Evolutionary conservation across 1,140 invertebrate species (phyloP).

Genomic region (Pomacea maculata): DNA sequence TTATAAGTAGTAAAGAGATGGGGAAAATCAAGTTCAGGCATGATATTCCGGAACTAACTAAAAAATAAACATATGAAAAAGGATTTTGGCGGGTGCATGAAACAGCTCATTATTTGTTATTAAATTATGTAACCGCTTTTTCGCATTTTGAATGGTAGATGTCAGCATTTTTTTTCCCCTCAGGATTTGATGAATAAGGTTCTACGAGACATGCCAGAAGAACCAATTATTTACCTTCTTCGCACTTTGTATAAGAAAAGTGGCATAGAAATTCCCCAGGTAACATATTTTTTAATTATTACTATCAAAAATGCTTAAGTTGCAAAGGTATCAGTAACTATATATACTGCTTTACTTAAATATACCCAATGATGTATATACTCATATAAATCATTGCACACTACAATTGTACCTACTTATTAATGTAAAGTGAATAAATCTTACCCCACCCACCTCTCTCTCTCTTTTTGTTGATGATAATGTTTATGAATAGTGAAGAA

Average conservation of each 20-base stretch:
- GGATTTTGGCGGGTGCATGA: background rate
- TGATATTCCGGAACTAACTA: background rate
- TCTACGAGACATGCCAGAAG: constrained; percentile 59
- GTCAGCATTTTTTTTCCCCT: constrained; percentile 22
- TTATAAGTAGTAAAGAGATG: background rate
- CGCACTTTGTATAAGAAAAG: constrained; percentile 55
- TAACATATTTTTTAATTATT: constrained; percentile 22
- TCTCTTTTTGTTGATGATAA: too few relatives aligned
- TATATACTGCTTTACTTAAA: background rate
- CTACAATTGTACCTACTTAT: too few relatives aligned
- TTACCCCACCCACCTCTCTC: too few relatives aligned
- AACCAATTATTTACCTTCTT: constrained; percentile 55
- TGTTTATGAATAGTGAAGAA: too few relatives aligned
- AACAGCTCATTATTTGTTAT: background rate
- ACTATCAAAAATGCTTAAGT: background rate
- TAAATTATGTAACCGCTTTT: background rate
- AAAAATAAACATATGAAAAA: background rate
- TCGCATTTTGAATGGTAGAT: background rate
- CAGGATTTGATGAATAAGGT: constrained; percentile 62
- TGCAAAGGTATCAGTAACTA: background rate
- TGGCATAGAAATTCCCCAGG: constrained; percentile 52
- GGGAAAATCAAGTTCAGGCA: background rate
- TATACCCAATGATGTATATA: too few relatives aligned
- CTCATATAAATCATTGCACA: too few relatives aligned
- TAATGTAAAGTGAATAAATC: too few relatives aligned